phyloP scores from a whole-genome alignment of 2,113 vertebrate species.

The Lasiurus borealis region DNA sequence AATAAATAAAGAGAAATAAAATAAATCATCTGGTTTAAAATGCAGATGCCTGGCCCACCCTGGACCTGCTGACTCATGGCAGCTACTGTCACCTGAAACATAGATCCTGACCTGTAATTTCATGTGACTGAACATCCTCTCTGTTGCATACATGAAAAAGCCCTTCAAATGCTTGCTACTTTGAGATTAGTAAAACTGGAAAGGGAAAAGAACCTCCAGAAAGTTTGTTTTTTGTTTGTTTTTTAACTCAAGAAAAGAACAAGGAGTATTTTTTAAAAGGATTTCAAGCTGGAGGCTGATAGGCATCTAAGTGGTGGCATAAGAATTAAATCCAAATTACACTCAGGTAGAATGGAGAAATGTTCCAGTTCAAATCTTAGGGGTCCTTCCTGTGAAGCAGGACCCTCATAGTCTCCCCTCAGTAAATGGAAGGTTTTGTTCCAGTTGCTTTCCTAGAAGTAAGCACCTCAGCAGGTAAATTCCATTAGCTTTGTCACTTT shows the following conservation, averaged over 20 bases:
- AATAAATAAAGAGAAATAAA: background rate
- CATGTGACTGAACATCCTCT: background rate
- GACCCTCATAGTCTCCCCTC: background rate
- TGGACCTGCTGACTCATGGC: background rate
- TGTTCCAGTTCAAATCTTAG: fast-evolving
- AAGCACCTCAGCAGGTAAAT: background rate
- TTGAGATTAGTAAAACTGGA: background rate
- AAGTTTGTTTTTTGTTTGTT: background rate
- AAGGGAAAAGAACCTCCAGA: background rate
- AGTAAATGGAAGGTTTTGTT: background rate
- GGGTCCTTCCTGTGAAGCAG: background rate
- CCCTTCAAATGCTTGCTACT: background rate
- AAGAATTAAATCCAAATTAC: background rate
- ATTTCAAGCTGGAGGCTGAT: background rate
- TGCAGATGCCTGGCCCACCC: background rate
- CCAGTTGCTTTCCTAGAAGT: background rate
- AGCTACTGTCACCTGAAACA: background rate
- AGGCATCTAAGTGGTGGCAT: background rate
- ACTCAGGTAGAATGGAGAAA: background rate
- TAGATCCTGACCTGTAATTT: background rate
- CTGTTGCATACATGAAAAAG: background rate
- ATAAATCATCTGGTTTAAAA: background rate
- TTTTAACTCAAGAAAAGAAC: background rate
- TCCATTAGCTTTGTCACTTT: background rate
- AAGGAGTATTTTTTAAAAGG: background rate